phyloP scores from a whole-genome alignment of 2,797 vertebrate genomes.

The Vultur gryphus region DNA sequence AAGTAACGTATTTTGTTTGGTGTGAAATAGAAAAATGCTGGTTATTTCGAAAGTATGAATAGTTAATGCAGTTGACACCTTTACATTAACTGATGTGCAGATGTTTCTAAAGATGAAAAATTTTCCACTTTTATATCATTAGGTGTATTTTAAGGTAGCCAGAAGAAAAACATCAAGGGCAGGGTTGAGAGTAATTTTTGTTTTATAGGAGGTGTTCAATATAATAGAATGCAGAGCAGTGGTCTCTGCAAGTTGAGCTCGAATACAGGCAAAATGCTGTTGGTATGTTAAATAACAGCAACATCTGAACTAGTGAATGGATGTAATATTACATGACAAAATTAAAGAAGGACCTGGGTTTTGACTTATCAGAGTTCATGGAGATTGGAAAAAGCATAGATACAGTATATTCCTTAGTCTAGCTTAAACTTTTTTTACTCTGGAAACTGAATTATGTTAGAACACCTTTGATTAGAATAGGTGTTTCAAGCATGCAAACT shows the following conservation, averaged over 20 bases:
- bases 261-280: background rate
- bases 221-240: background rate
- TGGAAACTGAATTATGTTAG: background rate
- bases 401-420: background rate
- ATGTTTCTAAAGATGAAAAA: background rate
- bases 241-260: background rate
- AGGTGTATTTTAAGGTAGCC: background rate
- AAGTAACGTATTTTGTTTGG: background rate
- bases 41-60: background rate
- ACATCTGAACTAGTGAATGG: background rate
- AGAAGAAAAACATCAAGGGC: background rate
- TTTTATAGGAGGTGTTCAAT: background rate
- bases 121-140: background rate
- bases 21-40: background rate
- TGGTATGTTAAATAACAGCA: background rate
- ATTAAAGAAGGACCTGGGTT: background rate
- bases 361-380: background rate
- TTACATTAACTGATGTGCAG: background rate
- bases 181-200: background rate
- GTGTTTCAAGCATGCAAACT: background rate
- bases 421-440: background rate
- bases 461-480: background rate
- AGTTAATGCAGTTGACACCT: background rate
- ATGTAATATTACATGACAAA: background rate
- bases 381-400: background rate